These are phyloP conservation scores for Trichoplusia ni DNA, from an alignment of 1,140 invertebrate species.

Conservation along the genomic window DNA sequence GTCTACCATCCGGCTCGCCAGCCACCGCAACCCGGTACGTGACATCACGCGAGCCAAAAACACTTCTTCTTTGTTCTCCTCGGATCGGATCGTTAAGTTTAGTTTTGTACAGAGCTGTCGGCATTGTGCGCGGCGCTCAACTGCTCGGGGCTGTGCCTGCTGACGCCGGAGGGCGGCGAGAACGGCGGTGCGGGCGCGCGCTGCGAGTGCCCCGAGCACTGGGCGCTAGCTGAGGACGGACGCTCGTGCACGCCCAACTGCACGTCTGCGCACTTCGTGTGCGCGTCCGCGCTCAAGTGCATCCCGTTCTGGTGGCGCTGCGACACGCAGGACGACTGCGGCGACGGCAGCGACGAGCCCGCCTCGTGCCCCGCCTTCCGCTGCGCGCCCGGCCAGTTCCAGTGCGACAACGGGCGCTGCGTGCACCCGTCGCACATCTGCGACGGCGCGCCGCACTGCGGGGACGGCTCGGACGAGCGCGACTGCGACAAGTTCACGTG, in stretches of 20 bases:
- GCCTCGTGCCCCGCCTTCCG: conserved; percentile 86
- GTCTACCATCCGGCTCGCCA: conserved; percentile 91
- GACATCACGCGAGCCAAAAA: no score
- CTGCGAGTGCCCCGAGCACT: conserved; percentile 93
- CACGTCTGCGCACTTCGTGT: conserved; percentile 90
- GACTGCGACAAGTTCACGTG: conserved; percentile 84
- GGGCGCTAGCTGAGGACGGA: conserved; percentile 85
- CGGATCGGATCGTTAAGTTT: no score
- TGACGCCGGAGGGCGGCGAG: conserved; percentile 82
- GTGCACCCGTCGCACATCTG: conserved; percentile 88
- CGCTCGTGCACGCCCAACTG: conserved; percentile 89
- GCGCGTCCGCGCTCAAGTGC: conserved; percentile 89
- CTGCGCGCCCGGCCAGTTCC: conserved; percentile 90
- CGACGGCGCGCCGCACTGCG: conserved; percentile 87
- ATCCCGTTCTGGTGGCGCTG: conserved; percentile 91
- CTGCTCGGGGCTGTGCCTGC: conserved; percentile 89
- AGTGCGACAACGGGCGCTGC: conserved; percentile 86
- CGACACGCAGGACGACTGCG: conserved; percentile 91
- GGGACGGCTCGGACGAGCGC: conserved; percentile 86
- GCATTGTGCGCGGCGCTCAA: conserved; percentile 80
- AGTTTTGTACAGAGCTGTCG: conserved; percentile 49
- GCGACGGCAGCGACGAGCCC: conserved; percentile 90
- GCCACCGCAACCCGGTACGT: conserved; percentile 53
- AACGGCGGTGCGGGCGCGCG: conserved; percentile 81
- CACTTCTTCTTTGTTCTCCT: no score